These are phyloP conservation scores for Folsomia manolachei DNA, from an alignment of 2,888 invertebrate species.

Conservation along the genomic window DNA sequence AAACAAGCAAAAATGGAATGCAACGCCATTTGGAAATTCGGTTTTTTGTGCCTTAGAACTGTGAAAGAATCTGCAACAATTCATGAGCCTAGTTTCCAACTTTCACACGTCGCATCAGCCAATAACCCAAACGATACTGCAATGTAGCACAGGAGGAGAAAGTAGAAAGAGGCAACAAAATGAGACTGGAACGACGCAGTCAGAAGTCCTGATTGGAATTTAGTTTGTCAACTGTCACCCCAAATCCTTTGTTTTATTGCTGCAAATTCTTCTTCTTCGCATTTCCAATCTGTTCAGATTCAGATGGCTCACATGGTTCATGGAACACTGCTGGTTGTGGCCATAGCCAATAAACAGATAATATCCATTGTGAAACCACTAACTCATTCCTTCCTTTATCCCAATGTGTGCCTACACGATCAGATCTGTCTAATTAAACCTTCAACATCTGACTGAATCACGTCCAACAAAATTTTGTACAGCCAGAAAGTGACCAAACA, in stretches of 20 bases:
- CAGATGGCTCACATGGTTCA: neutral
- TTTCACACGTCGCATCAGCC: too few relatives aligned
- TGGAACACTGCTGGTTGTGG: neutral
- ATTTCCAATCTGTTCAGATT: neutral
- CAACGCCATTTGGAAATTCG: too few relatives aligned
- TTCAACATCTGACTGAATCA: neutral
- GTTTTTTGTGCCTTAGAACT: too few relatives aligned
- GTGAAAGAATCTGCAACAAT: too few relatives aligned
- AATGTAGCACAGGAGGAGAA: too few relatives aligned
- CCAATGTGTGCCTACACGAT: neutral
- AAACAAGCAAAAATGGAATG: too few relatives aligned
- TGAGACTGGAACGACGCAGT: too few relatives aligned
- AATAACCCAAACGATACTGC: too few relatives aligned
- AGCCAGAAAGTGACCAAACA: neutral
- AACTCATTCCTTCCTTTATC: neutral
- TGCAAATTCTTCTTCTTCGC: neutral
- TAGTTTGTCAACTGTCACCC: slow-evolving; percentile 7
- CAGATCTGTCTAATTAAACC: neutral
- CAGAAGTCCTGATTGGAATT: slow-evolving; percentile 7
- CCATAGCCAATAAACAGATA: neutral
- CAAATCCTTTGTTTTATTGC: slow-evolving; percentile 8
- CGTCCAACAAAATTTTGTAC: neutral
- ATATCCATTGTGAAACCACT: neutral
- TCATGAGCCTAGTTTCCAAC: too few relatives aligned
- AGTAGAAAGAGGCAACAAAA: too few relatives aligned